phyloP scores from a whole-genome alignment of 2,113 vertebrate species.

The Stigmatopora nigra region DNA sequence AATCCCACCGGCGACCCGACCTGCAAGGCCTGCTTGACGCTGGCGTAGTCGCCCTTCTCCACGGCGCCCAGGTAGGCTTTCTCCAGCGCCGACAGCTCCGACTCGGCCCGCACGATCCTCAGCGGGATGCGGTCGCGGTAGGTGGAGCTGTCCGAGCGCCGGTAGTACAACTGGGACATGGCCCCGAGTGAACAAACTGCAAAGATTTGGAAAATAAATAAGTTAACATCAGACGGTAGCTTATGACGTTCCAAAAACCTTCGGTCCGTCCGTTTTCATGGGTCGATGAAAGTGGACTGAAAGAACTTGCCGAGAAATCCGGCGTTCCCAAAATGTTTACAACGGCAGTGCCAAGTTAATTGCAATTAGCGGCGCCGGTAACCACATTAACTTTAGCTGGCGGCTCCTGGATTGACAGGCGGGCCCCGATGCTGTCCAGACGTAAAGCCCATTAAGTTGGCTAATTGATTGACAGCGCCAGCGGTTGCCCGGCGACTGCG shows the following conservation, averaged over 20 bases:
- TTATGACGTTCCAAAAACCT: too few species aligned
- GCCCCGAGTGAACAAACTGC: slow-evolving; percentile 21
- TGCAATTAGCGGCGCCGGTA: slow-evolving; percentile 33
- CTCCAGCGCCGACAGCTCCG: slow-evolving; percentile 86
- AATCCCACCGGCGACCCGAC: slow-evolving; percentile 24
- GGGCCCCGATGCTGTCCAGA: background rate
- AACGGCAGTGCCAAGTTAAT: background rate
- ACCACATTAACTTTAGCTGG: slow-evolving; percentile 1
- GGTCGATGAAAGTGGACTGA: too few species aligned
- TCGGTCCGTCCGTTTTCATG: too few species aligned
- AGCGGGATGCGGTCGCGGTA: slow-evolving; percentile 94
- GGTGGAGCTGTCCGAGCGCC: slow-evolving; percentile 81
- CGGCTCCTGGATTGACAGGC: background rate
- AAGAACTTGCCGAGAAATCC: background rate
- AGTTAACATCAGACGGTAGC: too few species aligned
- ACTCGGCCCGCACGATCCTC: slow-evolving; percentile 90
- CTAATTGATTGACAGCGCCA: slow-evolving; percentile 15
- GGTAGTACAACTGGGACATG: slow-evolving; percentile 98
- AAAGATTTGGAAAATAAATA: too few species aligned
- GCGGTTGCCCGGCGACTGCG: slow-evolving; percentile 25
- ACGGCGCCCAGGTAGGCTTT: slow-evolving; percentile 91
- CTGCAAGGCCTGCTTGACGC: slow-evolving; percentile 91
- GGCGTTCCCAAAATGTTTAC: background rate
- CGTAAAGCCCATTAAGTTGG: background rate
- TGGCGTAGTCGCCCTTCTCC: slow-evolving; percentile 94